Conservation (phyloP, 2,888 invertebrate species). For the Oscheius sp. region DNA sequence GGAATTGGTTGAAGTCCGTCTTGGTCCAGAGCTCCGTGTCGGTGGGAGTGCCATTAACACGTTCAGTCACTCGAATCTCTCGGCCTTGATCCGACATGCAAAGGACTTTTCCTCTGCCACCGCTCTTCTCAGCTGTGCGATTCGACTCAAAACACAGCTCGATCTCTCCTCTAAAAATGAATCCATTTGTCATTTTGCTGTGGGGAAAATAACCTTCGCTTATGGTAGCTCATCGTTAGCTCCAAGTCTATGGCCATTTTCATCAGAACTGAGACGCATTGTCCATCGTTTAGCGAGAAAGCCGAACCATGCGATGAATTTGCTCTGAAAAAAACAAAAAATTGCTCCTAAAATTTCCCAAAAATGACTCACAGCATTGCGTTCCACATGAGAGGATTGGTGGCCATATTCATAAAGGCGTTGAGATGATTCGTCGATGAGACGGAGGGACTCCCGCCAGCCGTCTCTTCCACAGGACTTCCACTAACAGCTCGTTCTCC, state of each 20-base stretch:
- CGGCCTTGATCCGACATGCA: conserved; percentile 52
- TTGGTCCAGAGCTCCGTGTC: conserved; percentile 63
- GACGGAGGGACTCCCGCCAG: conserved; percentile 29
- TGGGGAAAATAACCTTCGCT: conserved; percentile 43
- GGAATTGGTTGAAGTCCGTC: conserved; percentile 61
- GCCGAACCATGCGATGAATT: conserved; percentile 33
- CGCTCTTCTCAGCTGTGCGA: conserved; percentile 58
- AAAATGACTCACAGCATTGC: conserved; percentile 42
- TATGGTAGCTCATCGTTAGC: conserved; percentile 59
- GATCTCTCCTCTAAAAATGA: conserved; percentile 47
- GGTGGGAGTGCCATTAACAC: conserved; percentile 51
- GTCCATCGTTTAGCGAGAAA: conserved; percentile 51
- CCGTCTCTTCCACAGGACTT: conserved; percentile 26
- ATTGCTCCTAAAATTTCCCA: background rate
- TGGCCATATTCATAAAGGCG: conserved; percentile 45
- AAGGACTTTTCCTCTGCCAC: conserved; percentile 57
- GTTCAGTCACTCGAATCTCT: conserved; percentile 57
- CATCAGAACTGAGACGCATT: conserved; percentile 53
- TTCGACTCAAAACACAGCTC: conserved; percentile 63
- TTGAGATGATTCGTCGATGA: conserved; percentile 40
- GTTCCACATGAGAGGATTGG: conserved; percentile 46
- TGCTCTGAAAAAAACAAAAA: conserved; percentile 10
- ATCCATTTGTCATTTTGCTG: no score
- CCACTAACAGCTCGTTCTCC: conserved; percentile 27
- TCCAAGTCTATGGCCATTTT: conserved; percentile 63